Evolutionary conservation across 2,113 vertebrate species (phyloP).

Genomic region (Ivindomyrus marchei): DNA sequence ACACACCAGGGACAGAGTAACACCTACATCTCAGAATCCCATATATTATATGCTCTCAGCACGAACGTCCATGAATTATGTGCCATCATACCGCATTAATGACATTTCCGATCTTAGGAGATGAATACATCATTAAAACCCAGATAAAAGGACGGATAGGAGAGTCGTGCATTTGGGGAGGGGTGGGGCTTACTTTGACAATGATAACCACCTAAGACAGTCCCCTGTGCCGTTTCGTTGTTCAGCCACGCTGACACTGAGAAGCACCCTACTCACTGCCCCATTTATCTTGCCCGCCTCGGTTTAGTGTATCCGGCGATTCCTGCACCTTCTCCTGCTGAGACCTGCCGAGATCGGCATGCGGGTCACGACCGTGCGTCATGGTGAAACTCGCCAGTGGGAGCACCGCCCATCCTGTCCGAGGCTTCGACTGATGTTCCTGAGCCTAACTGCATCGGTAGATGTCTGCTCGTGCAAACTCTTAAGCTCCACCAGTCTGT

Average conservation of each 20-base stretch:
- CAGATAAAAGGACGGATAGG: slow-evolving; percentile 8
- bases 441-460: not conserved
- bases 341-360: not conserved
- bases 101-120: slow-evolving; percentile 12
- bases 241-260: not conserved
- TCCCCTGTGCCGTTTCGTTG: slow-evolving; percentile 21
- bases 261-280: not conserved
- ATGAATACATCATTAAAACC: slow-evolving; percentile 10
- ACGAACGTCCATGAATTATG: slow-evolving; percentile 19
- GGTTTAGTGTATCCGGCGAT: not conserved
- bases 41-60: slow-evolving; percentile 5
- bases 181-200: not conserved
- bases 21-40: not conserved
- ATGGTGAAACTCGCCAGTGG: not conserved
- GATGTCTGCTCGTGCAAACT: not conserved
- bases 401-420: not conserved
- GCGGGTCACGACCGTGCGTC: not conserved
- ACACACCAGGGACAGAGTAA: slow-evolving; percentile 7
- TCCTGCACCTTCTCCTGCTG: not conserved
- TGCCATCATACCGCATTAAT: slow-evolving; percentile 14
- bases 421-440: not conserved
- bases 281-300: not conserved
- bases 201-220: slow-evolving; percentile 19
- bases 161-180: not conserved
- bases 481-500: not conserved